A percentile compares a stretch with the other conserved stretches of the same genome.
These are phyloP conservation scores for Simalia tracyae DNA, from an alignment of 2,797 vertebrate genomes.

Conservation along the genomic window DNA sequence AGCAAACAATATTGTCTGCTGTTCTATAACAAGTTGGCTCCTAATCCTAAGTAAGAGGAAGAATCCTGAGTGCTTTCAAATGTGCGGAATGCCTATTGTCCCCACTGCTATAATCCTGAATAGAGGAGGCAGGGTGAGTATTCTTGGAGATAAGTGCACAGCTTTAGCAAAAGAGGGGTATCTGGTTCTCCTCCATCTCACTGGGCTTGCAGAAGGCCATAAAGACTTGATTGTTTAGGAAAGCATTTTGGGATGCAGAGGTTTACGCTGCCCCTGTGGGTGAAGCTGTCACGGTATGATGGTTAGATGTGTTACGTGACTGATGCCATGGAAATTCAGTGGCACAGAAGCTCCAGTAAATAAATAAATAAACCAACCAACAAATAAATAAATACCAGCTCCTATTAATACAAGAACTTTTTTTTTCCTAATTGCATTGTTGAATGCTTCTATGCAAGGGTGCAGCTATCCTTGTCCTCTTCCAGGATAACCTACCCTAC, in stretches of 20 bases:
- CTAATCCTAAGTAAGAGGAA: neutral
- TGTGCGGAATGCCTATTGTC: neutral
- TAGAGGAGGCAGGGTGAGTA: neutral
- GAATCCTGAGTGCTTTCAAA: no score
- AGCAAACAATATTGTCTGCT: neutral
- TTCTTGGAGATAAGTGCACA: neutral
- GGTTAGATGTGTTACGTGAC: neutral
- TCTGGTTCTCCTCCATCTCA: neutral
- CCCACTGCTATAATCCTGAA: neutral
- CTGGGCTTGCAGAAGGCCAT: neutral
- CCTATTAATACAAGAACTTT: neutral
- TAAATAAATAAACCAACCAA: neutral
- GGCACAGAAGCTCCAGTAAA: neutral
- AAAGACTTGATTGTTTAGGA: neutral
- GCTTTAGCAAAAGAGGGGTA: neutral
- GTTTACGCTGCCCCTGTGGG: neutral
- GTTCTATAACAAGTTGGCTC: neutral
- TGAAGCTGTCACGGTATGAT: neutral
- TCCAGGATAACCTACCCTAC: neutral
- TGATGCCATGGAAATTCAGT: neutral
- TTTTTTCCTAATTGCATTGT: neutral
- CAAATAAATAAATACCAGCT: accelerated
- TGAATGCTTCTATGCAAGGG: neutral
- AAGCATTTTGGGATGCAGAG: neutral
- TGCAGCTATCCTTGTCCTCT: neutral